Base-by-base conservation (phyloP, 2,888 invertebrate genomes). In the Aleiodes alternator region DNA sequence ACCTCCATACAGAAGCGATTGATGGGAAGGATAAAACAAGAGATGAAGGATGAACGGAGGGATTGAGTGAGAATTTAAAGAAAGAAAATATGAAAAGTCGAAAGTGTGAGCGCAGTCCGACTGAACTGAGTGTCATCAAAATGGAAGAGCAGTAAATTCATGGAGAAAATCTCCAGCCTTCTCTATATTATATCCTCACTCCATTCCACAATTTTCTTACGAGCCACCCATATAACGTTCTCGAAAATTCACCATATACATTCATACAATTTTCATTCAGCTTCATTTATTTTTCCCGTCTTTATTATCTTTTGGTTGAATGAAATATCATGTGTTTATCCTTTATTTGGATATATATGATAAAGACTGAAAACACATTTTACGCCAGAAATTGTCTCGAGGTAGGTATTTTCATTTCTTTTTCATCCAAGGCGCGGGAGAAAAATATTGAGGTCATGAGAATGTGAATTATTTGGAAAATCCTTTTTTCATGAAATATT, bases 61-160 rank as follows among this genome's bases (percentile, higher is more conserved):
- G 9, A 64, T 43, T 11, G 31, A 48, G 23, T 55, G 29, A 48
- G 8, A 48, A 59, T 34, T 23, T 57, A 71, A 48, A 57, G 31
- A 71, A 50, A 38, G 70, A 29, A 48, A 14, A 29, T 59, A 48
- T 70, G 43, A 70, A 56, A 70, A 31, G 38, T 70, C 9, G 69
- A 55, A 56, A 70, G 34, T 38, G 43, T 23, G 69, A 38, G 16
- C 38, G 43, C 34, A 38, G 16, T 12, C 16, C 51, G 14, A 23
- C 38, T 38, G 38, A 31, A 29, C n/a, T 43, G 66, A 74, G 73
- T 53, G 55, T 59, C 59, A 68, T 74, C 59, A n/a, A 75, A 69
- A 77, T 77, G 72, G 69, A 77, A 73, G 69, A 55, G 59, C 53
- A 48, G 43, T 12, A 69, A 69, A 75, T 77, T 75, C 75, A 77